phyloP scores from a whole-genome alignment of 2,888 invertebrate genomes.

The Agonum fuliginosum region DNA sequence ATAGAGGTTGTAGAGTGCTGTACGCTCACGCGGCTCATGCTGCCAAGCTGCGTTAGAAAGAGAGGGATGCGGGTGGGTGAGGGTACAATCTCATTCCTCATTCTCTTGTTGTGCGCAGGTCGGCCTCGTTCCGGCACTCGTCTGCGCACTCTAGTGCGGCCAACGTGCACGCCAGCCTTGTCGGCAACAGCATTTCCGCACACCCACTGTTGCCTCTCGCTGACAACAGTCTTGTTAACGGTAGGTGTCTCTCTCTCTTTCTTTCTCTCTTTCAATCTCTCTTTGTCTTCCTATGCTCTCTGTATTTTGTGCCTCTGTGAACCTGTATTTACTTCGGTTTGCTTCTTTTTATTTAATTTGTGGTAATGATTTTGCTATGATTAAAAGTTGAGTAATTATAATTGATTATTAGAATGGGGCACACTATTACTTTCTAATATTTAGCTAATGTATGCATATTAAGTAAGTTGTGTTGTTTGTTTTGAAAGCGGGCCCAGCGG shows the following conservation, averaged over 20 bases:
- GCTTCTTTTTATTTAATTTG: constrained; percentile 55
- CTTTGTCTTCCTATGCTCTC: constrained; percentile 59
- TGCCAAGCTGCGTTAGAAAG: constrained; percentile 39
- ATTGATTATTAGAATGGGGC: constrained; percentile 7
- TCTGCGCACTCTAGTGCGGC: constrained; percentile 80
- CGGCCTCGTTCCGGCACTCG: constrained; percentile 94
- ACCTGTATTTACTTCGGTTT: constrained; percentile 54
- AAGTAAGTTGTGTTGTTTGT: neutral
- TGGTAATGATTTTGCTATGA: constrained; percentile 63
- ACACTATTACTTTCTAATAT: constrained; percentile 1
- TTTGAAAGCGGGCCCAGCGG: constrained; percentile 54
- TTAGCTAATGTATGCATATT: neutral
- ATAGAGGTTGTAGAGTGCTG: constrained; percentile 35
- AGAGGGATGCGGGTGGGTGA: constrained; percentile 41
- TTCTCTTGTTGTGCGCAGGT: constrained; percentile 83
- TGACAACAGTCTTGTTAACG: constrained; percentile 75
- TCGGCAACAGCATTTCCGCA: constrained; percentile 93
- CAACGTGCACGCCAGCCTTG: constrained; percentile 81
- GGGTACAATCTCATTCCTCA: constrained; percentile 69
- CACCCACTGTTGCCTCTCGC: constrained; percentile 95
- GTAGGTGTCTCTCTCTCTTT: constrained; percentile 71
- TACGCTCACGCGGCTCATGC: constrained; percentile 4
- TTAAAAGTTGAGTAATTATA: constrained; percentile 45
- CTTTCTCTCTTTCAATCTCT: constrained; percentile 60
- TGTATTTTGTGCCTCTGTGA: constrained; percentile 37